A percentile compares a stretch with the other conserved stretches of the same genome.
phyloP scores from a whole-genome alignment of 2,113 vertebrate genomes.

The Brachyistius frenatus region DNA sequence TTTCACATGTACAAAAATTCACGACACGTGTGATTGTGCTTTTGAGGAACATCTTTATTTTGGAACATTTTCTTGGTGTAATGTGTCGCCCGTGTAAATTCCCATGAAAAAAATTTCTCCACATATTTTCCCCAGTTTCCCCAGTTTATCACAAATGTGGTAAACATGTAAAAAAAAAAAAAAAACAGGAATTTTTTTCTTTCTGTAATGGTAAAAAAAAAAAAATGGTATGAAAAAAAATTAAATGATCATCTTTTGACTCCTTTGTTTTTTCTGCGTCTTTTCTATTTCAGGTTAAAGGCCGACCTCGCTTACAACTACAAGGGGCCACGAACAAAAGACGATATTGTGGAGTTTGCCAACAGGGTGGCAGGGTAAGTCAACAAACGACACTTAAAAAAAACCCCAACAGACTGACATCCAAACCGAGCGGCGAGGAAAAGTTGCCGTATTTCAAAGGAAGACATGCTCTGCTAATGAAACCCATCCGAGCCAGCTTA shows the following conservation, averaged over 20 bases:
- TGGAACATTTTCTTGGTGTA: too few relatives aligned
- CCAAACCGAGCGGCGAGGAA: background rate
- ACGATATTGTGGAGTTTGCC: slow-evolving; percentile 97
- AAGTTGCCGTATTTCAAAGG: slow-evolving; percentile 25
- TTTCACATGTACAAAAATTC: too few relatives aligned
- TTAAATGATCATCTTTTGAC: slow-evolving; percentile 2
- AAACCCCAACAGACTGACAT: background rate
- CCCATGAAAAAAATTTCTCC: too few relatives aligned
- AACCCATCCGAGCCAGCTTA: slow-evolving; percentile 40
- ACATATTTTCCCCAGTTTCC: too few relatives aligned
- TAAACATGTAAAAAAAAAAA: too few relatives aligned
- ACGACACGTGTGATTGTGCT: too few relatives aligned
- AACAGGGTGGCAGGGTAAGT: slow-evolving; percentile 97
- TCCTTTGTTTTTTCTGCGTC: background rate
- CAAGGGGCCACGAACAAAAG: slow-evolving; percentile 96
- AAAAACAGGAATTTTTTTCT: too few relatives aligned
- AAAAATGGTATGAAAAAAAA: background rate
- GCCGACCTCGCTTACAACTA: slow-evolving; percentile 96
- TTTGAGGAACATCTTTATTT: too few relatives aligned
- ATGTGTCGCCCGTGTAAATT: too few relatives aligned
- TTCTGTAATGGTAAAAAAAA: too few relatives aligned
- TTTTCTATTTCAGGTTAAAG: slow-evolving; percentile 87
- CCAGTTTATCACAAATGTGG: too few relatives aligned
- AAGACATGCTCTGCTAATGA: slow-evolving; percentile 19
- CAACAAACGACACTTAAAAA: background rate